Base-by-base conservation (phyloP, 2,888 invertebrate genomes). In the Neuroscelio doddi region DNA sequence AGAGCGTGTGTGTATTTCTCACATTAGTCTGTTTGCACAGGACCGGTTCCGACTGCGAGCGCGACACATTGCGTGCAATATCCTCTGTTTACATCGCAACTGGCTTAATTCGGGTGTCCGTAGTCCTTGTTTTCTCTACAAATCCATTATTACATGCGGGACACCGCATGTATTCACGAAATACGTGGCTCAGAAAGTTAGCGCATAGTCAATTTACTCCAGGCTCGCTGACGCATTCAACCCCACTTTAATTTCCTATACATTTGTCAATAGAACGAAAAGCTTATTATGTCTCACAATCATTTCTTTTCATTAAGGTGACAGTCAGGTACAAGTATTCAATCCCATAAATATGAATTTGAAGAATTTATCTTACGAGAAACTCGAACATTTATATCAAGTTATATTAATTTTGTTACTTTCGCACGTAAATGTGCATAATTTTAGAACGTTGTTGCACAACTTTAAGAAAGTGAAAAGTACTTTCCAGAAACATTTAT, bases 1-100 rank as follows among this genome's bases (percentile, higher is more conserved):
- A 53, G 51, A 58, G 64, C 69, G 73, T 71, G 80, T 81, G 81
- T 81, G 81, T 81, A 77, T 80, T 82, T 82, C 81, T 77, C 82
- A 81, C 82, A 82, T 82, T 82, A 82, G 73, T 66, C 58, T 82
- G 76, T 82, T 82, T 82, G 72, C 69, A 75, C 64, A 81, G 81
- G 82, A 79, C 79, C 70, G 72, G 73, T 50, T 70, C 68, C 71
- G 69, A 62, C 68, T 70, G 64, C 70, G 70, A 59, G 58, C 52
- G 72, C 76, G 77, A 81, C 75, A 79, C 80, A 77, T 78, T 72
- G 77, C 77, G 71, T 75, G 80, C 82, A 82, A 82, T 82, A 82
- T 82, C 80, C 78, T 77, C 74, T 80, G 80, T 80, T 80, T 81
- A 74, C 75, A 74, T 63, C 73, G 75, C 71, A 72, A 63, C 69